Evolutionary conservation across 2,113 vertebrate genomes (phyloP).

Genomic region (Lasiurus borealis): DNA sequence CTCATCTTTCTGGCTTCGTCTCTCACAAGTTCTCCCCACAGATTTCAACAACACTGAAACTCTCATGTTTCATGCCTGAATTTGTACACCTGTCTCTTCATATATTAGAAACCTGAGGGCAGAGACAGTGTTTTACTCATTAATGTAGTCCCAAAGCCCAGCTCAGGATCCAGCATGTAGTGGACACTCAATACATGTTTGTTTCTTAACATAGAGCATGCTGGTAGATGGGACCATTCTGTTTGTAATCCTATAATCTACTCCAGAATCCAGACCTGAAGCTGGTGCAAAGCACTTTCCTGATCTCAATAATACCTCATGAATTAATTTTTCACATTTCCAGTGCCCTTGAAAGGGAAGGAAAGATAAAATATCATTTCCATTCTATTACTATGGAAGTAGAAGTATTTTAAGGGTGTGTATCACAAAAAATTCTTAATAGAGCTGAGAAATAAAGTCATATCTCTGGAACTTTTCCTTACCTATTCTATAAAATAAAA

Average conservation of each 20-base stretch:
- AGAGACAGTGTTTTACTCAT: neutral
- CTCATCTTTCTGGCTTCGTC: neutral
- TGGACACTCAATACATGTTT: neutral
- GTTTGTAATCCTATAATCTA: neutral
- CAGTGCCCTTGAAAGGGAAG: neutral
- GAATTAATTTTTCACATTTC: conserved; percentile 28
- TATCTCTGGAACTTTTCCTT: conserved; percentile 58
- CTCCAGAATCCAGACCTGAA: neutral
- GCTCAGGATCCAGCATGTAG: neutral
- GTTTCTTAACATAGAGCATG: conserved; percentile 9
- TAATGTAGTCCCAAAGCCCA: neutral
- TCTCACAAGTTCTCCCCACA: neutral
- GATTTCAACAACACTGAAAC: conserved; percentile 40
- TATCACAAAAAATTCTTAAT: conserved; percentile 55
- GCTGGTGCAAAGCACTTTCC: neutral
- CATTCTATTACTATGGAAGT: conserved; percentile 62
- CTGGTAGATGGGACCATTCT: neutral
- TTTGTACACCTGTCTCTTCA: conserved; percentile 8
- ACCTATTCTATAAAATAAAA: neutral
- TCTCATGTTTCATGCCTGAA: neutral
- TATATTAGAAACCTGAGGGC: neutral
- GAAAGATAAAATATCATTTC: conserved; percentile 52
- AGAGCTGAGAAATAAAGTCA: conserved; percentile 58
- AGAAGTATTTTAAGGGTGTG: conserved; percentile 51
- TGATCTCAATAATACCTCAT: conserved; percentile 55